Evolutionary conservation across 2,888 invertebrate species (phyloP).

Genomic region (Neoascia interrupta): DNA sequence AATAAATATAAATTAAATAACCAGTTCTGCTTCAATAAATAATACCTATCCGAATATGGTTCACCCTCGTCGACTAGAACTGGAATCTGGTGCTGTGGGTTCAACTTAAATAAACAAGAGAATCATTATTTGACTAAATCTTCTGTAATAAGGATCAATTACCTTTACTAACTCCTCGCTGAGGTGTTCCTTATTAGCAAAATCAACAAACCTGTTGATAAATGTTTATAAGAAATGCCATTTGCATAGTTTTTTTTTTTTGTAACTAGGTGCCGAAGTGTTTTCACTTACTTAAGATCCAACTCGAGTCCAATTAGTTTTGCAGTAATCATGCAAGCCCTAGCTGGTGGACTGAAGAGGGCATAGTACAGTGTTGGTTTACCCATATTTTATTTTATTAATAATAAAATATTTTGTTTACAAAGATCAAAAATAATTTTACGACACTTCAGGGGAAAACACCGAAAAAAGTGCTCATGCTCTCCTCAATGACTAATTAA

Average conservation of each 20-base stretch:
- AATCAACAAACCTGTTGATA: conserved; percentile 79
- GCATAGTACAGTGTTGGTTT: conserved; percentile 79
- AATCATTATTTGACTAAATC: background rate
- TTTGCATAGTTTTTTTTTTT: conserved; percentile 38
- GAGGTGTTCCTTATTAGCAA: conserved; percentile 77
- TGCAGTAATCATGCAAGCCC: conserved; percentile 80
- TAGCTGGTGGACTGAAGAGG: conserved; percentile 80
- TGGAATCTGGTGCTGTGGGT: conserved; percentile 82
- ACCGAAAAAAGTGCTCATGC: too few species aligned
- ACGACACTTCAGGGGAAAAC: too few species aligned
- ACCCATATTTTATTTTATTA: conserved; percentile 67
- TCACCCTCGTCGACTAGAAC: conserved; percentile 81
- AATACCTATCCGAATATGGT: conserved; percentile 80
- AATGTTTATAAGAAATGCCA: background rate
- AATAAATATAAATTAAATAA: background rate
- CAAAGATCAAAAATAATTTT: too few species aligned
- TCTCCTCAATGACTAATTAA: too few species aligned
- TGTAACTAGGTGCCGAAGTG: background rate
- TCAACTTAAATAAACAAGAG: conserved; percentile 78
- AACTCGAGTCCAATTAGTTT: conserved; percentile 79
- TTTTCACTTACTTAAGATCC: conserved; percentile 76
- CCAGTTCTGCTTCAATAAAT: background rate
- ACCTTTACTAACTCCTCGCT: conserved; percentile 79
- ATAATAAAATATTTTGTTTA: too few species aligned
- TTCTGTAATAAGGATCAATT: too few species aligned